phyloP scores from a whole-genome alignment of 2,888 invertebrate genomes.

The Yponomeuta malinellus region DNA sequence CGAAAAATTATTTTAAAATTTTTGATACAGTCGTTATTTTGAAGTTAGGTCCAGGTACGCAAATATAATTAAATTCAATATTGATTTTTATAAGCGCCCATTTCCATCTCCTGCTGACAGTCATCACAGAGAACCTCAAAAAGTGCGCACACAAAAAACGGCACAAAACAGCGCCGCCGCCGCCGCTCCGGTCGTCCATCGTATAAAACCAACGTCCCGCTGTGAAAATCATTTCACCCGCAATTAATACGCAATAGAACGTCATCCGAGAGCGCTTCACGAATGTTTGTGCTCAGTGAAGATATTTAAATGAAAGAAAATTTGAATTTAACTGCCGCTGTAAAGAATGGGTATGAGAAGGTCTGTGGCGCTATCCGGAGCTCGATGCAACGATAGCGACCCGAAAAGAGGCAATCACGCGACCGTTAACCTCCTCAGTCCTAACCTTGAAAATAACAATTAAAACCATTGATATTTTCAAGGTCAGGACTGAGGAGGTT shows the following conservation, averaged over 20 bases:
- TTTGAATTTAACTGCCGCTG: conserved; percentile 16
- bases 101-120: neutral
- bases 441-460: too few species aligned
- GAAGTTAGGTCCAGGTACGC: too few species aligned
- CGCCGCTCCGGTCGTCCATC: neutral
- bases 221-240: conserved; percentile 30
- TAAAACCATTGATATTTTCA: too few species aligned
- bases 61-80: too few species aligned
- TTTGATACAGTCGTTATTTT: too few species aligned
- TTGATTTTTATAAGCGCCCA: neutral
- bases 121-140: neutral
- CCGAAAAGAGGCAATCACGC: too few species aligned
- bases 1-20: too few species aligned
- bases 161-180: neutral
- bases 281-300: conserved; percentile 9
- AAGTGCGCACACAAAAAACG: neutral
- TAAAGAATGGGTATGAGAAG: conserved; percentile 17
- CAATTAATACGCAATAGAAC: conserved; percentile 28
- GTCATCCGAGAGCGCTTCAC: conserved; percentile 14
- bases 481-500: too few species aligned
- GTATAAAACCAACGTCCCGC: conserved; percentile 25
- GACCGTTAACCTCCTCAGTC: too few species aligned
- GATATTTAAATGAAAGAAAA: conserved; percentile 15
- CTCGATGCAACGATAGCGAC: too few species aligned
- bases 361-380: neutral